Conservation (phyloP, 92 coral and sea anemone species). For the Porites lobata region DNA sequence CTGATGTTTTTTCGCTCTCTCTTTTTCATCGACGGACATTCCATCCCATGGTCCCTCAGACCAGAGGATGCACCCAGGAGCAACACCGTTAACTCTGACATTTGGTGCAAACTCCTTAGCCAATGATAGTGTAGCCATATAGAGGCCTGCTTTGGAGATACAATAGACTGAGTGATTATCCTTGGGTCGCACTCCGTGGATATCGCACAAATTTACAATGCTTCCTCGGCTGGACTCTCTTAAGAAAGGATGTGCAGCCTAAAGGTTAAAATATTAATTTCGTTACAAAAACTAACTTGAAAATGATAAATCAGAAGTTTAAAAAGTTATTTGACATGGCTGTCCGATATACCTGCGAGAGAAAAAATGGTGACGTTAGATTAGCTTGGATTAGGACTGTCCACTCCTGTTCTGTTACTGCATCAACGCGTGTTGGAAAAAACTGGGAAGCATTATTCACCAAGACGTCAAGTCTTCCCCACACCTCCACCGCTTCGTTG, state of each 20-base stretch:
- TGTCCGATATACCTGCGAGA: conserved; percentile 63
- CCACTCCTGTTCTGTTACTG: conserved; percentile 62
- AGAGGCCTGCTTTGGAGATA: conserved; percentile 83
- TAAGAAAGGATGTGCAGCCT: conserved; percentile 75
- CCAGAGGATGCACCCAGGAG: conserved; percentile 78
- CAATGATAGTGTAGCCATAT: conserved; percentile 70
- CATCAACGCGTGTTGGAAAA: conserved; percentile 65
- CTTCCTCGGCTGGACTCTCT: conserved; percentile 52
- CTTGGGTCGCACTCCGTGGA: conserved; percentile 72
- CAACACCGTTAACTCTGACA: conserved; percentile 76
- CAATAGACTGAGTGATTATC: conserved; percentile 64
- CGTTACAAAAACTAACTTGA: neutral
- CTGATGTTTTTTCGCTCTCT: neutral
- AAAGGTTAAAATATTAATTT: neutral
- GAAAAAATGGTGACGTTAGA: conserved; percentile 78
- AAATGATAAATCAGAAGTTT: no score
- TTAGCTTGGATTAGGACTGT: conserved; percentile 59
- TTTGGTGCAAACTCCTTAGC: conserved; percentile 78
- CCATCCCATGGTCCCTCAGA: neutral
- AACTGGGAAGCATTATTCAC: conserved; percentile 80
- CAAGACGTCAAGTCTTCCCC: conserved; percentile 78
- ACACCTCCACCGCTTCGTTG: conserved; percentile 41
- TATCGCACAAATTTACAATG: conserved; percentile 68
- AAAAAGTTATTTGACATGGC: no score
- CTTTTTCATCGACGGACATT: neutral